Evolutionary conservation across 2,888 invertebrate genomes (phyloP), one percentile per base, ranked within the genome.

Genomic region (Polydrusus cervinus): DNA sequence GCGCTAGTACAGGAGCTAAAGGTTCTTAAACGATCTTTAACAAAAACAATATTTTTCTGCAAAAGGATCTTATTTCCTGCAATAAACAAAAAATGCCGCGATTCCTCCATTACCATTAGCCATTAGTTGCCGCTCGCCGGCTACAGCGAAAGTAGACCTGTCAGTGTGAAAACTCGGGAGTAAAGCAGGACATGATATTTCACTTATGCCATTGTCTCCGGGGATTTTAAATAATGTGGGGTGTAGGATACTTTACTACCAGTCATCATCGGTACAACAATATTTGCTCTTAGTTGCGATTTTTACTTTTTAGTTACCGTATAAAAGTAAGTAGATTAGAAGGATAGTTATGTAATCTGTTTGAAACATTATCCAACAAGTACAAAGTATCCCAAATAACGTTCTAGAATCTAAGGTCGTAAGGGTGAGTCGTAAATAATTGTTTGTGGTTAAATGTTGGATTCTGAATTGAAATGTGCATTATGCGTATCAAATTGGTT

Each of bases 121-220:
- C 57, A 34, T 60, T 60, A 60, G 57, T 60, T 57, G 57, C 57
- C 57, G 38, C 57, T 78, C 74, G 68, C 34, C 65, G 60, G 78
- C 71, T 77, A 76, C 74, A 71, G 76, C 70, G 70, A 77, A 69
- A 74, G 74, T 67, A 65, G 53, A 53, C 69, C 65, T 74, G 74
- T 70, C 74, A 74, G 74, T 47, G 30, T 64, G 62, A 65, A 74
- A 68, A 74, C 65, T 74, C 74, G 38, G 71, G 75, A 75, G 75
- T 66, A 71, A 71, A 66, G 66, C 71, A 71, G 75, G 60, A 75
- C 75, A 75, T 67, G 75, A 71, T 75, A 75, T 75, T 75, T 75
- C 75, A 75, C 75, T 75, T 75, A 71, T 61, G 61, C 64, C 61
- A 34, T 49, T 25, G 53, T 60, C 75, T 30, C 75, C 3, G 40